Evolutionary conservation across 2,113 vertebrate genomes (phyloP).

Genomic region (Pitta sordida): DNA sequence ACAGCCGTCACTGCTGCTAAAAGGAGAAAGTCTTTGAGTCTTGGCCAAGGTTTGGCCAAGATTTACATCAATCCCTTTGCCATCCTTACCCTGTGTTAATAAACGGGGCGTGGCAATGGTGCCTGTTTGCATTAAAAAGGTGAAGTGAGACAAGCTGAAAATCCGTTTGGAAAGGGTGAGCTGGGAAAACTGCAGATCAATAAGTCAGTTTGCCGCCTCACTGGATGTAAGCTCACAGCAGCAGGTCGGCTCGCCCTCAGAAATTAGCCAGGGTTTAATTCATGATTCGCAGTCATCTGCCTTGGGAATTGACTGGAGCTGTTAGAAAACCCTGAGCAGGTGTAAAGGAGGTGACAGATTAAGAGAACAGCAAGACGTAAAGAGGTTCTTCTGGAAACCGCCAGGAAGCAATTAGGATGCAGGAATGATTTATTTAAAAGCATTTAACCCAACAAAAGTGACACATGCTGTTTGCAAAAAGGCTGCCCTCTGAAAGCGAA

Average conservation of each 20-base stretch:
- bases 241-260: neutral
- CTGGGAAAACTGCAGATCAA: neutral
- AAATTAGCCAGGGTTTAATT: constrained; percentile 41
- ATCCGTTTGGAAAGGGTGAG: neutral
- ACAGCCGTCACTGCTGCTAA: neutral
- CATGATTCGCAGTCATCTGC: neutral
- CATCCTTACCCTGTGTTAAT: neutral
- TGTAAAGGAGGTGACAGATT: constrained; percentile 57
- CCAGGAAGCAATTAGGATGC: constrained; percentile 51
- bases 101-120: neutral
- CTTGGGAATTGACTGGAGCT: constrained; percentile 32
- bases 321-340: constrained; percentile 49
- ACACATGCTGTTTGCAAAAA: constrained; percentile 29
- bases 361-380: constrained; percentile 36
- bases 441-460: constrained; percentile 11
- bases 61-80: neutral
- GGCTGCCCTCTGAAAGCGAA: constrained; percentile 19
- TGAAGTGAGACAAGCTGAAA: neutral
- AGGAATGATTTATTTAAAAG: constrained; percentile 52
- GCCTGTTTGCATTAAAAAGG: neutral
- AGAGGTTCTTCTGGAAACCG: constrained; percentile 32
- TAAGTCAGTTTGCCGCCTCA: neutral
- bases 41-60: neutral
- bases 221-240: neutral
- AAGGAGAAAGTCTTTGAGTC: neutral